Conservation (phyloP, 2,888 invertebrate genomes). For the Leptopilina drosophilae region DNA sequence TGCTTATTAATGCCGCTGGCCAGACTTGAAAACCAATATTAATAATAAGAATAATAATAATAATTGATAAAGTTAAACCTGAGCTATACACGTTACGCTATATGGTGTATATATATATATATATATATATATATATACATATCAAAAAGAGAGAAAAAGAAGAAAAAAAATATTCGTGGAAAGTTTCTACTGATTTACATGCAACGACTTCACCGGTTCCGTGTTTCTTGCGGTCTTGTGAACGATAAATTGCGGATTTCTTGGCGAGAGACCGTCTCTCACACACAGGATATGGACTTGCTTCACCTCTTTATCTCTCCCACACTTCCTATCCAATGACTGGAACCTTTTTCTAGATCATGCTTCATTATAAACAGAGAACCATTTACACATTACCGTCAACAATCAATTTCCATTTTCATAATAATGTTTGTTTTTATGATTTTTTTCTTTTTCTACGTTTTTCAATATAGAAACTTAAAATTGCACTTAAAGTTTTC, state of each 20-base stretch:
- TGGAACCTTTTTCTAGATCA: slow-evolving; percentile 34
- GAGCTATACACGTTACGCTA: slow-evolving; percentile 23
- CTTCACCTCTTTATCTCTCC: slow-evolving; percentile 37
- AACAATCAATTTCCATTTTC: slow-evolving; percentile 9
- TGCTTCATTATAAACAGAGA: slow-evolving; percentile 17
- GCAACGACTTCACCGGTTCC: slow-evolving; percentile 31
- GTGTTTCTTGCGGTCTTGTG: slow-evolving; percentile 31
- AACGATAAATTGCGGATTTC: slow-evolving; percentile 37
- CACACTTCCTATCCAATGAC: slow-evolving; percentile 36
- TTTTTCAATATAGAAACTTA: neutral
- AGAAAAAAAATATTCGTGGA: slow-evolving; percentile 9
- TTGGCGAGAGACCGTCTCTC: slow-evolving; percentile 39
- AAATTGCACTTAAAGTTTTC: neutral
- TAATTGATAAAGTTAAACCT: slow-evolving; percentile 34
- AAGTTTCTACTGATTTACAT: slow-evolving; percentile 38
- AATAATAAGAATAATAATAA: slow-evolving; percentile 25
- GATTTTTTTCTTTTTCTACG: neutral
- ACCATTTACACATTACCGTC: slow-evolving; percentile 4
- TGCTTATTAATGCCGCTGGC: slow-evolving; percentile 36
- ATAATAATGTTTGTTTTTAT: neutral
- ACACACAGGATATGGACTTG: slow-evolving; percentile 36
- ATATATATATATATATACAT: too few relatives aligned
- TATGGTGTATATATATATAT: too few relatives aligned
- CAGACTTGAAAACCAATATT: slow-evolving; percentile 39
- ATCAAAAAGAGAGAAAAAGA: neutral